These are phyloP conservation scores for Nasalis larvatus DNA, from an alignment of 2,113 vertebrate genomes.

Conservation along the genomic window DNA sequence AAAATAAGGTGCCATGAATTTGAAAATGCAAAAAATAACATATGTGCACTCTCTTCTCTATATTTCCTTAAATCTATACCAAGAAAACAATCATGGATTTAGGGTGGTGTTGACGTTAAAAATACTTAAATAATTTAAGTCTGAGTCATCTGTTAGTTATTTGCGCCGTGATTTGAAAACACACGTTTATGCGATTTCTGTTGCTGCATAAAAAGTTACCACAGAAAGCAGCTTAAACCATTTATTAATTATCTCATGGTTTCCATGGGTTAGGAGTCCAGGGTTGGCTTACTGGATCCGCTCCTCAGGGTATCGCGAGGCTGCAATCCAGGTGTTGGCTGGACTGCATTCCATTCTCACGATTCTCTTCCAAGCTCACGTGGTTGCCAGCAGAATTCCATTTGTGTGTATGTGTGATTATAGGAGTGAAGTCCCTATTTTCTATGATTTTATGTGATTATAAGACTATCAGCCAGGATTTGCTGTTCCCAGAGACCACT, in stretches of 20 bases:
- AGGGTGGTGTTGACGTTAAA: not conserved
- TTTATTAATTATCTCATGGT: not conserved
- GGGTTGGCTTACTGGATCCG: not conserved
- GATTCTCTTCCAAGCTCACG: not conserved
- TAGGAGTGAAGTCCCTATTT: not conserved
- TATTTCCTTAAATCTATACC: not conserved
- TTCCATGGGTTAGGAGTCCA: not conserved
- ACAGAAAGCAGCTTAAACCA: not conserved
- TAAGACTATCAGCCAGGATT: not conserved
- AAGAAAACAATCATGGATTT: not conserved
- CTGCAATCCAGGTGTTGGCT: not conserved
- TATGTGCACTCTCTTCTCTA: not conserved
- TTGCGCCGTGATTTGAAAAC: not conserved
- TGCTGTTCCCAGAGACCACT: not conserved
- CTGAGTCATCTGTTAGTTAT: not conserved
- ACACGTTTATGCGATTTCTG: not conserved
- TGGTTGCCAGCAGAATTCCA: not conserved
- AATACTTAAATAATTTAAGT: not conserved
- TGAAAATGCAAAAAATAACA: not conserved
- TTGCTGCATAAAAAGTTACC: not conserved
- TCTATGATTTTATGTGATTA: not conserved
- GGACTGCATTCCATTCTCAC: not conserved
- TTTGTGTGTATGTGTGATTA: not conserved
- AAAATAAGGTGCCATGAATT: not conserved
- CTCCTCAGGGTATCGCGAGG: not conserved